These are phyloP conservation scores for Leucophenga varia DNA, from an alignment of 1,140 invertebrate species.

Conservation along the genomic window DNA sequence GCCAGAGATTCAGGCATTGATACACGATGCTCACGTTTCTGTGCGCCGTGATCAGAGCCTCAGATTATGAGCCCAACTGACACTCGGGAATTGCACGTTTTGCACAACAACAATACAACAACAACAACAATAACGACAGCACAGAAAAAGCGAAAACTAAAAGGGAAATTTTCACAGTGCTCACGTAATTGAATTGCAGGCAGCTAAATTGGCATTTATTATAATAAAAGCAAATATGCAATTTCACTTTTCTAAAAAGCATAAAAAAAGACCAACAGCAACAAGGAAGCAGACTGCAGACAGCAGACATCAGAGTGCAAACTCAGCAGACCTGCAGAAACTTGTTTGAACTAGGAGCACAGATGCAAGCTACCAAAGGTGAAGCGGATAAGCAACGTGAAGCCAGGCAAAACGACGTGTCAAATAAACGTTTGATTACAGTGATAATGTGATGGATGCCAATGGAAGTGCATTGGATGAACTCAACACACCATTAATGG, in stretches of 20 bases:
- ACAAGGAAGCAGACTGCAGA: slow-evolving; percentile 13
- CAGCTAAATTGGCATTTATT: slow-evolving; percentile 52
- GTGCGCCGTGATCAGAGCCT: slow-evolving; percentile 16
- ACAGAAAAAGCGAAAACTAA: slow-evolving; percentile 20
- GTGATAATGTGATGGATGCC: too few species aligned
- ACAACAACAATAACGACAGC: slow-evolving; percentile 8
- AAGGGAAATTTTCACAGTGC: slow-evolving; percentile 48
- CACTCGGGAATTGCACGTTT: slow-evolving; percentile 33
- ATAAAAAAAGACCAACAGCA: neutral
- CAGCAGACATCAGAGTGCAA: too few species aligned
- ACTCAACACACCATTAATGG: too few species aligned
- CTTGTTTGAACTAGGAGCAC: slow-evolving; percentile 7
- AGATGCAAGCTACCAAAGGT: too few species aligned
- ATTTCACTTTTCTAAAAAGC: slow-evolving; percentile 33
- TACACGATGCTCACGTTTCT: slow-evolving; percentile 42
- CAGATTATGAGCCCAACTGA: slow-evolving; percentile 36
- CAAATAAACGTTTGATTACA: too few species aligned
- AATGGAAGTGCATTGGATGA: too few species aligned
- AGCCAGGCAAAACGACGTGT: too few species aligned
- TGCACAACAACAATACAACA: slow-evolving; percentile 15
- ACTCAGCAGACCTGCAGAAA: too few species aligned
- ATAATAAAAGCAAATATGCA: slow-evolving; percentile 54
- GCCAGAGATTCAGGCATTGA: slow-evolving; percentile 16
- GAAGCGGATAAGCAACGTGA: too few species aligned
- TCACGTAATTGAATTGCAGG: slow-evolving; percentile 52